Evolutionary conservation across 2,113 vertebrate species (phyloP).

Genomic region (Hippoglossus stenolepis): DNA sequence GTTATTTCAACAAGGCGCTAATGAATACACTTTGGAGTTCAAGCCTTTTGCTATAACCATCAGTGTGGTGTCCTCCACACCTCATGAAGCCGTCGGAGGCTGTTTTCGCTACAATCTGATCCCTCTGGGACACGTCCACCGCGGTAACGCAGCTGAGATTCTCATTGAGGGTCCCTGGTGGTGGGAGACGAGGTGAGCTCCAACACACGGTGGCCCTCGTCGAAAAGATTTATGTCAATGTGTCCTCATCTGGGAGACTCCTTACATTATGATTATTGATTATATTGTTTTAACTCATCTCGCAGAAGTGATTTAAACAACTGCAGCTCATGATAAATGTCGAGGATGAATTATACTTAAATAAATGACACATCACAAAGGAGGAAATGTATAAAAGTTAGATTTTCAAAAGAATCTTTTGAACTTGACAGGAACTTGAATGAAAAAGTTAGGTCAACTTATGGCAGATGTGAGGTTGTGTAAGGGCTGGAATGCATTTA

Average conservation of each 20-base stretch:
- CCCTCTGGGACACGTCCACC: conserved; percentile 48
- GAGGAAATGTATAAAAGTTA: too few species aligned
- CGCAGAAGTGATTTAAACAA: neutral
- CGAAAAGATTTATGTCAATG: conserved; percentile 38
- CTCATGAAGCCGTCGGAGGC: conserved; percentile 17
- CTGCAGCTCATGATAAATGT: neutral
- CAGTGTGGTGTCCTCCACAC: conserved; percentile 16
- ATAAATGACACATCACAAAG: neutral
- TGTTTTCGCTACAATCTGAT: conserved; percentile 20
- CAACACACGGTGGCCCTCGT: conserved; percentile 53
- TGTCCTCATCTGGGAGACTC: conserved; percentile 36
- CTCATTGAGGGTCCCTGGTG: conserved; percentile 24
- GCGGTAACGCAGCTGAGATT: conserved; percentile 34
- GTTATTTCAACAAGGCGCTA: conserved; percentile 60
- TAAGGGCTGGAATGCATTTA: too few species aligned
- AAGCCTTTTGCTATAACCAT: conserved; percentile 41
- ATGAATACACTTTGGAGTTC: conserved; percentile 51
- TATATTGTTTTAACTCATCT: neutral
- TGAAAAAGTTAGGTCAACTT: too few species aligned
- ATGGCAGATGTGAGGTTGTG: too few species aligned
- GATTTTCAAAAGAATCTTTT: too few species aligned
- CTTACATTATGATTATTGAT: neutral
- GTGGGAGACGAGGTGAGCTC: conserved; percentile 36
- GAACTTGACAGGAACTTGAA: too few species aligned
- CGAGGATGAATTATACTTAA: neutral